Conservation (phyloP, 2,113 vertebrate genomes). For the Alethe diademata region DNA sequence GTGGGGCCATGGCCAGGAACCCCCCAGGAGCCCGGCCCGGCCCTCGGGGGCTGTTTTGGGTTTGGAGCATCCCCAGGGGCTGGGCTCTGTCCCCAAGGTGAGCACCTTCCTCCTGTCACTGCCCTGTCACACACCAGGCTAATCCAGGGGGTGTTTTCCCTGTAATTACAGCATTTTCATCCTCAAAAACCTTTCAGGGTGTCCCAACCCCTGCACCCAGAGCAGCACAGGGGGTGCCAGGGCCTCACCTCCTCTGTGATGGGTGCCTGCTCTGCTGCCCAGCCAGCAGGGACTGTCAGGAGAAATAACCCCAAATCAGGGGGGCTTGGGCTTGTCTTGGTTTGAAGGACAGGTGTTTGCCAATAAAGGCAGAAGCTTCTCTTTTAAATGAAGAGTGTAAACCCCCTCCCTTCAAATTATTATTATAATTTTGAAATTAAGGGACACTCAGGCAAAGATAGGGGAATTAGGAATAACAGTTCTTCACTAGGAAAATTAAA, state of each 20-base stretch:
- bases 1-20: not conserved
- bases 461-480: too few relatives aligned
- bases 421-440: too few relatives aligned
- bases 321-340: not conserved
- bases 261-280: not conserved
- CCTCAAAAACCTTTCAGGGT: not conserved
- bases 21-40: not conserved
- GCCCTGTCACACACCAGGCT: not conserved
- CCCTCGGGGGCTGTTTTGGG: not conserved
- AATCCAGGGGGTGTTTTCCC: fast-evolving
- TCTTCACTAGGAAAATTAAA: too few relatives aligned
- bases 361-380: too few relatives aligned
- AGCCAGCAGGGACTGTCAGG: not conserved
- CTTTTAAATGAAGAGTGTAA: too few relatives aligned
- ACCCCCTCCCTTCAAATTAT: too few relatives aligned
- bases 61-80: fast-evolving
- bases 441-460: too few relatives aligned
- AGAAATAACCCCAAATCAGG: not conserved
- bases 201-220: fast-evolving
- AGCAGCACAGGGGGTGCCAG: not conserved
- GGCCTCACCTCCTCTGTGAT: not conserved
- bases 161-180: not conserved
- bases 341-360: too few relatives aligned
- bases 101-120: not conserved
- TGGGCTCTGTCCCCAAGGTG: fast-evolving